Evolutionary conservation across 1,140 invertebrate genomes (phyloP), one percentile per base, ranked within the genome.

Genomic region (Cephus cinctus): DNA sequence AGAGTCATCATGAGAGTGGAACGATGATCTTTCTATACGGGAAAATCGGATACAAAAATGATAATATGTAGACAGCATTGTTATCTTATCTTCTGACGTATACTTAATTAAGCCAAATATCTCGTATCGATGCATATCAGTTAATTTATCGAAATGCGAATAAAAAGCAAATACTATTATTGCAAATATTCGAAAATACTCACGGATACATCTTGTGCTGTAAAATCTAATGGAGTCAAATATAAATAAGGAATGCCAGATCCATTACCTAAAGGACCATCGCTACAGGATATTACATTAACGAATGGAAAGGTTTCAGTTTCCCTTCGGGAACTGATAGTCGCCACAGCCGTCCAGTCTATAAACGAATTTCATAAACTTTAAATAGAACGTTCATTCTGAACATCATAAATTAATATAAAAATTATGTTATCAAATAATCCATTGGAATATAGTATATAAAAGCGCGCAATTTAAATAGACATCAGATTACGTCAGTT

Each of bases 191-290:
- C 5, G 40, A 21, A 5, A 36, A 35, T 48, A 72, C 64, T 73
- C 79, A 88, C 86, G 54, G 69, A 51, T 50, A 90, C 70, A 77
- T 92, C 89, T 52, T 81, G 71, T n/a, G 83, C 81, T 11, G 86
- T 84, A 42, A 86, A 84, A 61, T 92, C 90, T 69, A 90, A 64
- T 12, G 84, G 82, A 6, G 88, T 89, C 48, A 91, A 76, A 64
- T 88, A 87, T 54, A 92, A 80, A 51, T 89, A 92, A 15, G 89
- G 88, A 25, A 84, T 68, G 22, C 90, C 90, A 1, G 84, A 85
- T 12, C 88, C 87, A 47, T 85, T 85, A 15, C 70, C 69, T 19
- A 79, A 45, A 1, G 79, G 76, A 1, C 88, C 89, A 71, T 93
- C 90, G 42, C 83, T 83, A 3, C 89, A 77, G 0, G 89, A 87